Evolutionary conservation across 2,797 vertebrate species (phyloP), one percentile per base, ranked within the genome.

Genomic region (Acipenser oxyrinchus): DNA sequence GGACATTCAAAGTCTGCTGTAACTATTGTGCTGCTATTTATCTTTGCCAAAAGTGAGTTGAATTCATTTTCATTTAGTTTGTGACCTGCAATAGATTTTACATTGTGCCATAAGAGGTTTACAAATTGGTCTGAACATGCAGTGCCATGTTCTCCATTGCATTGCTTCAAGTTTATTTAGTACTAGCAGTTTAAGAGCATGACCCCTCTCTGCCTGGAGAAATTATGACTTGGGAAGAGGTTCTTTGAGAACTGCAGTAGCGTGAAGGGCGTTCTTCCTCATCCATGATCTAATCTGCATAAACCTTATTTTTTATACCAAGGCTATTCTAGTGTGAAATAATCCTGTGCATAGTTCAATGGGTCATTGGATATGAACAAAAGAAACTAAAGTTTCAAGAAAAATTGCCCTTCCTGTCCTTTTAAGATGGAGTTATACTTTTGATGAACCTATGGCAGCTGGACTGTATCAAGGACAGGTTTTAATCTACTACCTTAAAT

Each of bases 21-120:
- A 37, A 4, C 37, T 37, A 37, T 37, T 37, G 37, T 37, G 37
- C 37, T 37, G 37, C 37, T 37, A 37, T 37, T 37, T 37, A 37
- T 37, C 37, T 37, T 37, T 37, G 37, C 37, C 37, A 37, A 37
- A 37, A 37, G 37, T 37, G 37, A 37, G 0, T 37, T 37, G 37
- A 4, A 37, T 0, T 37, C 37, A 37, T 37, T 37, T 37, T 37
- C 37, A 37, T 37, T 37, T 37, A 37, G 3, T 37, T 5, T 55
- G 9, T 55, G 53, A 10, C 53, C 53, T 55, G 53, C 1, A 78
- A 74, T 77, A 85, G 77, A 76, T 87, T 88, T 86, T 87, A 88
- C 86, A 90, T 84, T 86, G 37, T 37, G 37, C 37, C 37, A 37
- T 37, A 5, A 37, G 37, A 37, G 52, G 52, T n/a, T 13, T 18